These are phyloP conservation scores for Amblyopsis rosae DNA, from an alignment of 2,113 vertebrate species.

Conservation along the genomic window DNA sequence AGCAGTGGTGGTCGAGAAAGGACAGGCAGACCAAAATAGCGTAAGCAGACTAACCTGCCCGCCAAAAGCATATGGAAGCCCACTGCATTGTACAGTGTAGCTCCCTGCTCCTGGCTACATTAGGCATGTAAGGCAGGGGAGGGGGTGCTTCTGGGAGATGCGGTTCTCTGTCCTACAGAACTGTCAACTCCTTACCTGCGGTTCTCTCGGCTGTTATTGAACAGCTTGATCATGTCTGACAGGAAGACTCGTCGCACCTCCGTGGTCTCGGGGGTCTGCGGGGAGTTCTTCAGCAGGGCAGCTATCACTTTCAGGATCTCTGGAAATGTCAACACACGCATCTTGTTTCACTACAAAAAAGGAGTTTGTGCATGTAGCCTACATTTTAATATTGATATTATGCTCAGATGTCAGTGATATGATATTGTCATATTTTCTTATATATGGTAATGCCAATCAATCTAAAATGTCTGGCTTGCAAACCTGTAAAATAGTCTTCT, in stretches of 20 bases:
- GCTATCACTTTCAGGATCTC: slow-evolving; percentile 97
- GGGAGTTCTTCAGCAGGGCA: slow-evolving; percentile 86
- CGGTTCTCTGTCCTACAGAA: slow-evolving; percentile 2
- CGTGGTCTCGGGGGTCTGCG: slow-evolving; percentile 84
- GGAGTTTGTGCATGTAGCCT: neutral
- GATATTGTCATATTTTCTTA: too few relatives aligned
- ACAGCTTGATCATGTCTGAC: slow-evolving; percentile 99
- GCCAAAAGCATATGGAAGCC: too few relatives aligned
- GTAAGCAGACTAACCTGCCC: too few relatives aligned
- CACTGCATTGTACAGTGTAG: neutral
- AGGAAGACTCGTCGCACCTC: slow-evolving; percentile 93
- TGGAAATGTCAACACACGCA: slow-evolving; percentile 53
- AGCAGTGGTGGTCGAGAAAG: neutral
- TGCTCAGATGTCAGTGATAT: too few relatives aligned
- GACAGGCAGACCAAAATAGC: too few relatives aligned
- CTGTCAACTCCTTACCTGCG: slow-evolving; percentile 82
- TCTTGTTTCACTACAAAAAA: slow-evolving; percentile 1
- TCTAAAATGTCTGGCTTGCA: slow-evolving; percentile 22
- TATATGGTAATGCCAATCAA: neutral
- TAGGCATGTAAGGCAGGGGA: neutral
- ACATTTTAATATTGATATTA: neutral
- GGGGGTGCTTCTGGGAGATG: neutral
- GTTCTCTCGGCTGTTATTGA: slow-evolving; percentile 97
- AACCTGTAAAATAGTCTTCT: neutral
- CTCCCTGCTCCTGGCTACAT: neutral